Conservation (phyloP, 2,797 vertebrate genomes). For the Buceros bicornis region DNA sequence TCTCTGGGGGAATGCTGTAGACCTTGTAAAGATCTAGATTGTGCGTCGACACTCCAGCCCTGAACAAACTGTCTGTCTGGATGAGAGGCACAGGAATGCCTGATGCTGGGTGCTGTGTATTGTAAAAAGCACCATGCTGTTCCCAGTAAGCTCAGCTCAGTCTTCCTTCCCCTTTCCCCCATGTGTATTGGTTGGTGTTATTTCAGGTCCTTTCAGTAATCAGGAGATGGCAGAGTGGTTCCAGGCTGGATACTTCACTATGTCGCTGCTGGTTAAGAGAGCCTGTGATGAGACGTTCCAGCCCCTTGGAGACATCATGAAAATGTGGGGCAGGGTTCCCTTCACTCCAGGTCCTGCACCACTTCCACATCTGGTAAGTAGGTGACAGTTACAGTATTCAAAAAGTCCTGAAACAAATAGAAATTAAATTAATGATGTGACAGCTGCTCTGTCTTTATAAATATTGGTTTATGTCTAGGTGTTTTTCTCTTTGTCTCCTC, state of each 20-base stretch:
- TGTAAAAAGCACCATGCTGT: not conserved
- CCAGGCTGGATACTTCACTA: slow-evolving; percentile 98
- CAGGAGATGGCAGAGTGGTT: slow-evolving; percentile 99
- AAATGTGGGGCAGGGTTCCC: slow-evolving; percentile 97
- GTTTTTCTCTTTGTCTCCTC: not conserved
- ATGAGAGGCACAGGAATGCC: fast-evolving
- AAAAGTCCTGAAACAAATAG: not conserved
- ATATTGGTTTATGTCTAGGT: not conserved
- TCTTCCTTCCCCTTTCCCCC: not conserved
- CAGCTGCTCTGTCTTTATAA: not conserved
- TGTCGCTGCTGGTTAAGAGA: slow-evolving; percentile 96
- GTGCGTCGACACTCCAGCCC: not conserved
- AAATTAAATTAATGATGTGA: not conserved
- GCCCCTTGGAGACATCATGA: slow-evolving; percentile 95
- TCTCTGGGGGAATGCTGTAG: not conserved
- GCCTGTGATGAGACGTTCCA: slow-evolving; percentile 98
- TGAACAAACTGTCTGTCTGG: not conserved
- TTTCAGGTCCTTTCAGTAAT: slow-evolving; percentile 95
- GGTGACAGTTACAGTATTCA: not conserved
- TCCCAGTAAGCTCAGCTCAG: not conserved
- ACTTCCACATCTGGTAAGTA: slow-evolving; percentile 90
- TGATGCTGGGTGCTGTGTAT: not conserved
- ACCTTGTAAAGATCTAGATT: not conserved
- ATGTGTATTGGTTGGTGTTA: slow-evolving; percentile 25
- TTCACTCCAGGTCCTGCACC: slow-evolving; percentile 91